Evolutionary conservation across 2,113 vertebrate species (phyloP).

Genomic region (Fregata magnificens): DNA sequence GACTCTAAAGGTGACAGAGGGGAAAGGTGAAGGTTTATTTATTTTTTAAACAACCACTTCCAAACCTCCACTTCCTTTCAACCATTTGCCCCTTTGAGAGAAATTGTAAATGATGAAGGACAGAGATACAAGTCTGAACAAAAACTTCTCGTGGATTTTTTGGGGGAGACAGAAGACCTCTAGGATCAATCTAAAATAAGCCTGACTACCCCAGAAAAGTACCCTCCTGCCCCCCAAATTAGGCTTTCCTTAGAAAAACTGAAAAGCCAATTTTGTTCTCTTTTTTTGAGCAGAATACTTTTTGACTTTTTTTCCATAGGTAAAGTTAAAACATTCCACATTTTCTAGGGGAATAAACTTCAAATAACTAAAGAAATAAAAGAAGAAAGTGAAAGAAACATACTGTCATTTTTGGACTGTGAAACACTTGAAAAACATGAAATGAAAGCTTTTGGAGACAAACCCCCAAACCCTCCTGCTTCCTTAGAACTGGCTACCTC

Average conservation of each 20-base stretch:
- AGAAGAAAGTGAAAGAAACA: not conserved
- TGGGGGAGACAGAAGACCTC: not conserved
- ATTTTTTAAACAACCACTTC: not conserved
- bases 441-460: not conserved
- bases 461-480: not conserved
- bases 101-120: not conserved
- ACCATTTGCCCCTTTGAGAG: not conserved
- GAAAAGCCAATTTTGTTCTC: not conserved
- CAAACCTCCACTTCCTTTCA: not conserved
- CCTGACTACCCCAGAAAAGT: not conserved
- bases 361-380: not conserved
- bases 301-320: accelerated
- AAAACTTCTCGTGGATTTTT: not conserved
- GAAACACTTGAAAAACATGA: not conserved
- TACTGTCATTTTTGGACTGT: not conserved
- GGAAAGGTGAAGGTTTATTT: not conserved
- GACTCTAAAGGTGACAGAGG: not conserved
- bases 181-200: not conserved
- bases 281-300: not conserved
- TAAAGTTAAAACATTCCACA: not conserved
- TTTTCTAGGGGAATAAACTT: not conserved
- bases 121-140: not conserved
- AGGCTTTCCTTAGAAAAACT: not conserved
- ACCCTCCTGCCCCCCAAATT: accelerated
- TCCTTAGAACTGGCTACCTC: not conserved